Conservation (phyloP, 2,113 vertebrate species). For the Rhinolophus ferrumequinum region DNA sequence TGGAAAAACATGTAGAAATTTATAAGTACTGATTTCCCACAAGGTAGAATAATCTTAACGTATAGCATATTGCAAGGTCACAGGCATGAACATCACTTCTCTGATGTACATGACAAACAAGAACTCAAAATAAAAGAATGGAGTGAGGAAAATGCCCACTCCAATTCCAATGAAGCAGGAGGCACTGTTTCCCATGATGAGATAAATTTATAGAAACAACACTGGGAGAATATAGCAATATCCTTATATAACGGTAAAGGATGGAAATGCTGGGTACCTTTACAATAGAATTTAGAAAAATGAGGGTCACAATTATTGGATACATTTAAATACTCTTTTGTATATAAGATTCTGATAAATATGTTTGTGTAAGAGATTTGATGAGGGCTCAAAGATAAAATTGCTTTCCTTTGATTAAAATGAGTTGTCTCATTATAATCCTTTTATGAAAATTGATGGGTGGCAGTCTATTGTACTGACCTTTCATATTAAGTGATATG, state of each 20-base stretch:
- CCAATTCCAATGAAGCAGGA: background rate
- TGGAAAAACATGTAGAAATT: background rate
- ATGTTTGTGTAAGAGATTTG: background rate
- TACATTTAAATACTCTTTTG: background rate
- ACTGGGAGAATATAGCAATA: background rate
- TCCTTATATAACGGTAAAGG: background rate
- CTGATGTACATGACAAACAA: background rate
- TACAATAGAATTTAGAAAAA: background rate
- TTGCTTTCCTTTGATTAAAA: background rate
- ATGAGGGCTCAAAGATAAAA: background rate
- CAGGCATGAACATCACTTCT: background rate
- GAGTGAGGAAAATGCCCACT: background rate
- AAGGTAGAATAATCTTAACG: background rate
- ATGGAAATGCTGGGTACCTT: background rate
- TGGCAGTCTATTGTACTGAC: background rate
- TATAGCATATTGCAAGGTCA: background rate
- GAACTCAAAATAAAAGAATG: background rate
- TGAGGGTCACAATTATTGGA: background rate
- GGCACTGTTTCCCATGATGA: background rate
- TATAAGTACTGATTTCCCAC: background rate
- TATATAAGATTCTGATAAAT: background rate
- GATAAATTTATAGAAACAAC: background rate
- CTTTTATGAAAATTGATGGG: background rate
- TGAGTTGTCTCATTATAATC: background rate
- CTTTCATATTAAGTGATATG: background rate